Base-by-base conservation (phyloP, 2,797 vertebrate genomes). In the Apogon talboti region DNA sequence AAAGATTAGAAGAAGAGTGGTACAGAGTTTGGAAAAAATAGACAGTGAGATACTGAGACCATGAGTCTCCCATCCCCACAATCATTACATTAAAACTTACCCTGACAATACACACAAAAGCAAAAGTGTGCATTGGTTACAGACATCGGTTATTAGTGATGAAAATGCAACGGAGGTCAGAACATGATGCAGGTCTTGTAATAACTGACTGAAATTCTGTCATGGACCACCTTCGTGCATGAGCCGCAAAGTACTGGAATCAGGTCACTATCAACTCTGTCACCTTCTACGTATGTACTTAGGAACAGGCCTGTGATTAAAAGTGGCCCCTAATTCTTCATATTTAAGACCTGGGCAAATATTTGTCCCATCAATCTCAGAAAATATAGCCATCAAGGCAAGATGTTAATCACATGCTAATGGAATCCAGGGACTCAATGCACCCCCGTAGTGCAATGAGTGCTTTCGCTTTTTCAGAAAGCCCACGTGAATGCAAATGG, bases 351-450 rank as follows among this genome's bases (percentile, higher is more conserved):
- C 70, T 79, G 81, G 74, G 82, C 86, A 92, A 92, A 92, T 92
- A 91, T 92, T 92, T 92, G 86, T 88, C 87, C 79, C 85, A 91
- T 92, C 90, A 91, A 90, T 91, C 89, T 87, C 40, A 30, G 80
- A 85, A 91, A 90, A 92, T 92, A 91, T 92, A 91, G 89, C 85
- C 91, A 90, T 92, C 91, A 91, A 88, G 66, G 66, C 47, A 56
- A 87, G 85, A 89, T 90, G 89, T 68, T 91, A 92, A 91, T 92
- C 87, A 89, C 87, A 92, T 92, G 91, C 90, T 90, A 91, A 92
- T 91, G 69, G 81, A 57, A 88, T 80, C 84, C 70, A 53, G 68
- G 68, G 81, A 78, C 82, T 90, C 89, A 87, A 86, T 86, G 82
- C 81, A 70, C 85, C 84, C 89, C 90, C 67, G 47, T 80, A 86